Evolutionary conservation across 2,888 invertebrate species (phyloP).

Genomic region (Idaea dimidiata): DNA sequence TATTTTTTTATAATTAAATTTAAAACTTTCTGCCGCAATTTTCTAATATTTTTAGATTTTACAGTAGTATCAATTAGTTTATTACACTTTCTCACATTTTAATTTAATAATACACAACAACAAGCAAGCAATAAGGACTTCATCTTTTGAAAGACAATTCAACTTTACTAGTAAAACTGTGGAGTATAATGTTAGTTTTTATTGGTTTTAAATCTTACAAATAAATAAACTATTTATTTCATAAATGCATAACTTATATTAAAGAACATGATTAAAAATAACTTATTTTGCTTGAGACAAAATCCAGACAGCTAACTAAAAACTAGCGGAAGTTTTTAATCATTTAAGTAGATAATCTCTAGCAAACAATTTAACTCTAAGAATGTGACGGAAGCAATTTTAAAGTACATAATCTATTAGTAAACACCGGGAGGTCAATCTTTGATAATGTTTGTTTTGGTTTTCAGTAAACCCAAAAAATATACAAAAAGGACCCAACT

Average conservation of each 20-base stretch:
- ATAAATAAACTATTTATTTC: background rate
- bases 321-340: slow-evolving; percentile 3
- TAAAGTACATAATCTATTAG: background rate
- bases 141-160: too few species aligned
- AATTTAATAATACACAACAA: too few species aligned
- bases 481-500: too few species aligned
- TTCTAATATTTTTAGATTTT: too few species aligned
- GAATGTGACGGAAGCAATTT: background rate
- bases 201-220: too few species aligned
- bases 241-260: background rate
- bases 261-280: background rate
- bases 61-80: too few species aligned
- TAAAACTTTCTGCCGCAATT: too few species aligned
- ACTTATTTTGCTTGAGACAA: background rate
- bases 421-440: background rate
- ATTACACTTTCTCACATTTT: too few species aligned
- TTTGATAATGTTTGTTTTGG: background rate
- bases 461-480: background rate
- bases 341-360: slow-evolving; percentile 3
- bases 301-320: background rate
- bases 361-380: background rate
- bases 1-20: too few species aligned
- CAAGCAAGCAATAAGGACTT: too few species aligned
- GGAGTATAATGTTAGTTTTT: too few species aligned
- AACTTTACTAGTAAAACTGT: too few species aligned